Conservation (phyloP, 2,888 invertebrate genomes). For the Ormyrus labotus region DNA sequence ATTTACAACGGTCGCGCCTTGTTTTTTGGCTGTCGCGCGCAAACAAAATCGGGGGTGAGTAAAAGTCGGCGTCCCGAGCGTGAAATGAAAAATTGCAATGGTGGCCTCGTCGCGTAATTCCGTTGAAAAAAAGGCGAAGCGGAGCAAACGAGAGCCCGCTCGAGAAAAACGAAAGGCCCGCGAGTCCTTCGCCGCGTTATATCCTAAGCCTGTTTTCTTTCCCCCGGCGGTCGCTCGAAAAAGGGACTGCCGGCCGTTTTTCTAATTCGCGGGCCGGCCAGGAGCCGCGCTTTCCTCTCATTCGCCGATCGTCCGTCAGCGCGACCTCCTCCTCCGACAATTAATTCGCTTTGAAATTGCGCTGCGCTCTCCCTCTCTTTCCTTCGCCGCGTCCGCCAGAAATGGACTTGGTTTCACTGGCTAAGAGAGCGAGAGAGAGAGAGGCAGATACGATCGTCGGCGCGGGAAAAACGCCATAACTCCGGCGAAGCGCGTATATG, state of each 20-base stretch:
- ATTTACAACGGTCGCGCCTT: neutral
- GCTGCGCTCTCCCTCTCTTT: conserved; percentile 56
- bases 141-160: too few relatives aligned
- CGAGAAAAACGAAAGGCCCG: conserved; percentile 33
- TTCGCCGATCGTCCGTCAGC: conserved; percentile 55
- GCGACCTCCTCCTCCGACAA: conserved; percentile 57
- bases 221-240: neutral
- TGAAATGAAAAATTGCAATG: conserved; percentile 36
- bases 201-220: neutral
- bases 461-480: conserved; percentile 74
- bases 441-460: conserved; percentile 71
- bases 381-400: conserved; percentile 62
- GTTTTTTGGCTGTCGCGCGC: conserved; percentile 19
- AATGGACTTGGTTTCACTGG: conserved; percentile 73
- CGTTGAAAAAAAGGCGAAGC: neutral
- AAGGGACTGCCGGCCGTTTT: conserved; percentile 13
- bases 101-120: neutral
- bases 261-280: conserved; percentile 31
- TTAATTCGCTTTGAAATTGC: conserved; percentile 62
- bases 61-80: neutral
- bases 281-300: conserved; percentile 5
- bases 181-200: conserved; percentile 17
- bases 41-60: neutral
- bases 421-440: neutral
- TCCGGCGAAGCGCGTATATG: conserved; percentile 70